phyloP scores from a whole-genome alignment of 2,888 invertebrate genomes.

The Julus scandinavius region DNA sequence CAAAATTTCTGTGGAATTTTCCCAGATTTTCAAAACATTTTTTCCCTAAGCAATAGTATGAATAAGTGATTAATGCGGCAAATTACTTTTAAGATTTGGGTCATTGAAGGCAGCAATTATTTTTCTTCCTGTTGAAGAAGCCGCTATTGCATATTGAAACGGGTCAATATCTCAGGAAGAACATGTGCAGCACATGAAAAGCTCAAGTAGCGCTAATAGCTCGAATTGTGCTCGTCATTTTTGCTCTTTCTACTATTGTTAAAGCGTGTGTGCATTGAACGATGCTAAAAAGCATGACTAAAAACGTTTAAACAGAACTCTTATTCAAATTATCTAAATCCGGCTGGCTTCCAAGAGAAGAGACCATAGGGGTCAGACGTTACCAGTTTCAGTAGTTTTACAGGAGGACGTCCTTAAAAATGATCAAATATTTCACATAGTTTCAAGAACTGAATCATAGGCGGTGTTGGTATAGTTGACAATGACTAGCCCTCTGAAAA shows the following conservation, averaged over 20 bases:
- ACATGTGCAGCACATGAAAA: neutral
- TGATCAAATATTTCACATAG: too few species aligned
- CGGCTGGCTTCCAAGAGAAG: neutral
- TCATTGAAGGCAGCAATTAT: neutral
- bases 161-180: neutral
- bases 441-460: too few species aligned
- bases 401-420: too few species aligned
- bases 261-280: neutral
- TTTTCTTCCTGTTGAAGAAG: constrained; percentile 26
- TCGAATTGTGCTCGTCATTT: constrained; percentile 28
- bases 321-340: neutral
- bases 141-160: neutral
- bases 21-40: too few species aligned
- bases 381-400: neutral
- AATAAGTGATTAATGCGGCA: neutral
- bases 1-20: too few species aligned
- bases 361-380: neutral
- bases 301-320: neutral
- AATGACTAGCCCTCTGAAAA: too few species aligned
- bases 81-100: neutral
- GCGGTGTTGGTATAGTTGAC: too few species aligned
- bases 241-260: constrained; percentile 12
- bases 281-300: neutral
- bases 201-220: neutral
- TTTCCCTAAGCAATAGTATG: neutral